A percentile compares a stretch with the other conserved stretches of the same genome.
phyloP scores from a whole-genome alignment of 2,113 vertebrate species.

The Hemibagrus wyckioides region DNA sequence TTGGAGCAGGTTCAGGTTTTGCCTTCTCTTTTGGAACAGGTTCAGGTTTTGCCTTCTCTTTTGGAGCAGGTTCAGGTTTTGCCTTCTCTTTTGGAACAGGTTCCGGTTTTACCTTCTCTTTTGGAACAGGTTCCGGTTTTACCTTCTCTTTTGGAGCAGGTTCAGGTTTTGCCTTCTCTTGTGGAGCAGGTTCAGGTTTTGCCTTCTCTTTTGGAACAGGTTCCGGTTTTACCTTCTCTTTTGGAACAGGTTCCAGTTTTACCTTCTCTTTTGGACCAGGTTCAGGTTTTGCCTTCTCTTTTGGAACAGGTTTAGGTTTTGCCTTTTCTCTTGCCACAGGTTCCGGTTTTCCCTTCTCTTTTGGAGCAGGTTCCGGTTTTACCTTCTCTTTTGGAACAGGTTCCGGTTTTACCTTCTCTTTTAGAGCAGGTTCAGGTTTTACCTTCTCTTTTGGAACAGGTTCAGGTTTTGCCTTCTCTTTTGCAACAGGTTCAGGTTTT shows the following conservation, averaged over 20 bases:
- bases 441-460: background rate
- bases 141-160: background rate
- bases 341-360: background rate
- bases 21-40: background rate
- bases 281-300: background rate
- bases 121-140: background rate
- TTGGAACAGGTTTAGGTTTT: background rate
- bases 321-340: background rate
- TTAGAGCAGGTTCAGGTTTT: conserved; percentile 4
- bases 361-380: background rate
- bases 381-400: background rate
- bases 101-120: background rate
- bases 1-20: conserved; percentile 8
- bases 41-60: background rate
- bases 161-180: background rate
- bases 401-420: conserved; percentile 49
- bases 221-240: background rate
- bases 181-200: background rate
- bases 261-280: background rate
- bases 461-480: conserved; percentile 44
- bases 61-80: background rate
- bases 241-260: background rate
- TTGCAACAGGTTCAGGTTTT: background rate
- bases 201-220: background rate
- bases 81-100: background rate